Conservation (phyloP, 2,888 invertebrate species). For the Bellardia pandia region DNA sequence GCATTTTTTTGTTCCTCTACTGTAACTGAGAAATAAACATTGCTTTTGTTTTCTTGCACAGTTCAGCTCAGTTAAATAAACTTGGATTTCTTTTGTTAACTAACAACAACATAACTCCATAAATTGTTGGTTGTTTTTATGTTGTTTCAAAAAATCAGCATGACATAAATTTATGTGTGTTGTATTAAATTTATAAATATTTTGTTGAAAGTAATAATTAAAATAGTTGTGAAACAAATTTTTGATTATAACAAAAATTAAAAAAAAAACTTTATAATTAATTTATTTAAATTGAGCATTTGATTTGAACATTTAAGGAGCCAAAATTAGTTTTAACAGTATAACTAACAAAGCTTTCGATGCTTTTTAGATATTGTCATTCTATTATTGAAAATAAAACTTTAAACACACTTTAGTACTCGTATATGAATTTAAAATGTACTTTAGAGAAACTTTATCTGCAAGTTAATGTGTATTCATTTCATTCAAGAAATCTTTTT, state of each 20-base stretch:
- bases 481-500: not conserved
- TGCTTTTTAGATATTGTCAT: too few species aligned
- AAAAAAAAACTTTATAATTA: not conserved
- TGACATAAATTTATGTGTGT: not conserved
- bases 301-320: too few species aligned
- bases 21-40: not conserved
- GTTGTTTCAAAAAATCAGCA: not conserved
- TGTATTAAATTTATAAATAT: not conserved
- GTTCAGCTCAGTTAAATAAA: conserved; percentile 8
- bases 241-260: not conserved
- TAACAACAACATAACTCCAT: not conserved
- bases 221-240: too few species aligned
- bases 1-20: too few species aligned
- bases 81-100: not conserved
- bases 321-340: too few species aligned
- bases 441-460: not conserved
- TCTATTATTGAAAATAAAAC: too few species aligned
- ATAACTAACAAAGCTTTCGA: too few species aligned
- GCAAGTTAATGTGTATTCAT: not conserved
- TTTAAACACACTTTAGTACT: too few species aligned
- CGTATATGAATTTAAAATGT: not conserved
- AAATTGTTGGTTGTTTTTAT: not conserved
- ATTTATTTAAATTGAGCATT: too few species aligned
- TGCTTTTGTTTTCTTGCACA: not conserved
- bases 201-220: not conserved